Evolutionary conservation across 1,140 invertebrate species (phyloP), one percentile per base, ranked within the genome.

Genomic region (Drosophila dunni): DNA sequence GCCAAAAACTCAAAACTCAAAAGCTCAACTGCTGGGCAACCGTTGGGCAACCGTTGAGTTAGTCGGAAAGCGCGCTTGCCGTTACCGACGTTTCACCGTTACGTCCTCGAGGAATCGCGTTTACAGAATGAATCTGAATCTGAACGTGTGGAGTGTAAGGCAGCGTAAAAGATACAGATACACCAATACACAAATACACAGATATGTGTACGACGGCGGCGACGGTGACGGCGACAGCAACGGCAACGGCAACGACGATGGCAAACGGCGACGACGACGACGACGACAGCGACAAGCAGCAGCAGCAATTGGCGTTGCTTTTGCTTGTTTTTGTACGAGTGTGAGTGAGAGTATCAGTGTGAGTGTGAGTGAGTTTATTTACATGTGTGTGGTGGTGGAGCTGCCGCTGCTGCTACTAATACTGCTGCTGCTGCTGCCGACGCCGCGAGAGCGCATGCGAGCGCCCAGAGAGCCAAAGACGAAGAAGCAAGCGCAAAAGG

Each of bases 111-210:
- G 90, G 91, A 91, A 91, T 91, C 91, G 91, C 91, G 90, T 83
- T 91, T 91, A 91, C 90, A 91, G 91, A 91, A 91, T 91, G 91
- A 91, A 91, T 91, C 90, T 90, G 90, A 91, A 90, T 91, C 90
- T 90, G 90, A 91, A 91, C 86, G 90, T 91, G 90, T 89, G 82
- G 80, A 91, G 90, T 91, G 90, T 91, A 90, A 91, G 90, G 90
- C 83, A 86, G 83, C 90, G 90, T 91, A 90, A 91, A 91, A 90
- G 84, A 88, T 88, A 88, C 81, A 89, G 80, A 90, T 72, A 90
- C 70, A 74, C 63, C 70, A 63, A 74, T 60, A 66, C 53, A 64
- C 42, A 75, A 44, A 66, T 57, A 61, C 38, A 65, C 56, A 51
- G 24, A 53, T 60, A 42, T 65, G 56, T 34, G 56, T 34, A 15